These are phyloP conservation scores for Martes martes DNA, from an alignment of 2,113 vertebrate genomes.

Conservation along the genomic window DNA sequence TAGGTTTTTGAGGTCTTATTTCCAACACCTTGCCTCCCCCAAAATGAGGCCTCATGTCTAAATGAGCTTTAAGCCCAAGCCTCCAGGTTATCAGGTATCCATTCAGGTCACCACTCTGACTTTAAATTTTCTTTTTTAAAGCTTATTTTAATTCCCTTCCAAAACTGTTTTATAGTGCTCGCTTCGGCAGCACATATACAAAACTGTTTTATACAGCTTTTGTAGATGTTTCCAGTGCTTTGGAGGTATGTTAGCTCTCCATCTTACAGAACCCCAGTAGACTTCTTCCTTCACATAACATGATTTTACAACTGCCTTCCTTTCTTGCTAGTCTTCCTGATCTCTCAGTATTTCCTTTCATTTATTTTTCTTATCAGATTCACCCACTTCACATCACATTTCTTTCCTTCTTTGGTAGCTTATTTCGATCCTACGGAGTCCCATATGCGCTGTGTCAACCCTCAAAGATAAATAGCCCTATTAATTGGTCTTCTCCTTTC, in stretches of 20 bases:
- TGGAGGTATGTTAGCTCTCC: neutral
- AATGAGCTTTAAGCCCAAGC: neutral
- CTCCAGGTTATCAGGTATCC: neutral
- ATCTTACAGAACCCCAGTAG: neutral
- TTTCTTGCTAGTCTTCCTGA: neutral
- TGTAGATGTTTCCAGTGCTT: neutral
- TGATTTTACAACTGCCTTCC: neutral
- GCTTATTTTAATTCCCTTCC: neutral
- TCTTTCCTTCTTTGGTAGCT: neutral
- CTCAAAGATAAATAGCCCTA: neutral
- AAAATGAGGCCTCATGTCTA: neutral
- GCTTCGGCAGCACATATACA: too few species aligned
- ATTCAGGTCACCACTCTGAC: neutral
- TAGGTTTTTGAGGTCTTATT: neutral
- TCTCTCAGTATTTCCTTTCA: neutral
- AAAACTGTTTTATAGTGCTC: neutral
- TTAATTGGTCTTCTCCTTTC: constrained; percentile 13
- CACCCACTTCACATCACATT: neutral
- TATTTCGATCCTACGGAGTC: neutral
- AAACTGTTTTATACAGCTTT: neutral
- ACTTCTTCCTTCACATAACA: neutral
- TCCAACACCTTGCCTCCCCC: neutral
- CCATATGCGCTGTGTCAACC: neutral
- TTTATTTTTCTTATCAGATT: constrained; percentile 18
- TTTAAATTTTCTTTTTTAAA: neutral